Conservation (phyloP, 2,113 vertebrate species). For the Microcebus jonahi region DNA sequence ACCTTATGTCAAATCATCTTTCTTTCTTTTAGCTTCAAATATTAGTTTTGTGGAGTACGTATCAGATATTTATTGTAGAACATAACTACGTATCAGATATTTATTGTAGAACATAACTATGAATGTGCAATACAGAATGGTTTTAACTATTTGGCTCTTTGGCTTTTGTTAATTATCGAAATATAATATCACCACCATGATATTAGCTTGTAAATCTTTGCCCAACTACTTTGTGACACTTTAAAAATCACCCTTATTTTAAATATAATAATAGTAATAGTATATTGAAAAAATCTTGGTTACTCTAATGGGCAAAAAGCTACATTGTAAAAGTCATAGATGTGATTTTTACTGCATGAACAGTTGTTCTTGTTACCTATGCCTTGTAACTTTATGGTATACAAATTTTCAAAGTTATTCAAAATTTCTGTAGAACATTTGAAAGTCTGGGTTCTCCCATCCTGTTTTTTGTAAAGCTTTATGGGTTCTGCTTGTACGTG, state of each 20-base stretch:
- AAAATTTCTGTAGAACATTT: conserved; percentile 76
- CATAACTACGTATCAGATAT: too few relatives aligned
- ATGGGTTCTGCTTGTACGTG: conserved; percentile 79
- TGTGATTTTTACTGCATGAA: conserved; percentile 68
- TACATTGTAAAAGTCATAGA: conserved; percentile 75
- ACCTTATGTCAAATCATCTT: conserved; percentile 66
- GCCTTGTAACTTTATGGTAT: conserved; percentile 75
- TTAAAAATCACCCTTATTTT: conserved; percentile 40
- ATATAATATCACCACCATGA: conserved; percentile 58
- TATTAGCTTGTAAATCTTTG: conserved; percentile 66
- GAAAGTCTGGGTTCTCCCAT: conserved; percentile 58
- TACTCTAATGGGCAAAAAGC: conserved; percentile 58
- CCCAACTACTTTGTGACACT: conserved; percentile 48
- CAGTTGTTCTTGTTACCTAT: conserved; percentile 27
- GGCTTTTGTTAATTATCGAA: conserved; percentile 43
- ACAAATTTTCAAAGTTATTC: conserved; percentile 70
- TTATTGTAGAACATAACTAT: conserved; percentile 55
- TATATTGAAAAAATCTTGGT: conserved; percentile 25
- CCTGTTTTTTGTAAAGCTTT: conserved; percentile 74
- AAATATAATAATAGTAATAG: conserved; percentile 55
- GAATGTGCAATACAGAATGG: conserved; percentile 46
- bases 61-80: too few relatives aligned
- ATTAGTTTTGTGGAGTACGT: not conserved
- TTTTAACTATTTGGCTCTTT: conserved; percentile 63
- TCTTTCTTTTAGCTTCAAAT: conserved; percentile 66